Base-by-base conservation (phyloP, 2,888 invertebrate genomes). In the Plagodis dolabraria region DNA sequence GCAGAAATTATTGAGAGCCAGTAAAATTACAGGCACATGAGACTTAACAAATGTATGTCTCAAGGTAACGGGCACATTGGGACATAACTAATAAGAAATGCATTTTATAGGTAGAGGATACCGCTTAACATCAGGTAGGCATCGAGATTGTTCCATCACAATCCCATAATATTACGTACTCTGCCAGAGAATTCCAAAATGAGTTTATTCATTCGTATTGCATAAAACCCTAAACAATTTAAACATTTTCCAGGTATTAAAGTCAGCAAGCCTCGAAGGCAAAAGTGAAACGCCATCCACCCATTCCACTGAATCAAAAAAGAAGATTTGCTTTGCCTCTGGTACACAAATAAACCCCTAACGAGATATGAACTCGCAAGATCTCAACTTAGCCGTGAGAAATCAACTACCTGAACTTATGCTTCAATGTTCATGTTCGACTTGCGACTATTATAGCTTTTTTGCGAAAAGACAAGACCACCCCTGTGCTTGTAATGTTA, bases 381-480 rank as follows among this genome's bases (percentile, higher is more conserved):
- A 10, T 4, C 12, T 12, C 43, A 43, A 43, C 7, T 0, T 12
- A 43, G 6, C 12, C 12, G 11, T 43, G 5, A 36, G 9, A 38
- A 38, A 22, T 33, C 42, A 42, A 43, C 11, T 60, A 9, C 45
- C 22, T 8, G 47, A 55, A 36, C 12, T 54, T 7, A n/a, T 68
- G 2, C 71, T 71, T 0, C 51, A 60, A 42, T 86, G 86, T 55
- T 85, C 88, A 0, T 87, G 88, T 56, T 53, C 65, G 6, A 57
- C 75, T 11, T 86, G 85, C 45, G 76, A 84, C 47, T 77, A 80
- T 1, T 22, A 65, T 7, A 50, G 48, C 12, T 85, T 83, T 57
- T 79, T 78, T 49, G 57, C 63, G 6, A 73, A 74, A 57, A 74
- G 76, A 66, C 64, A 67, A 11, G 55, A 57, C n/a, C 63, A 45